Evolutionary conservation across 2,113 vertebrate genomes (phyloP), one percentile per base, ranked within the genome.

Genomic region (Oxygymnocypris stewartii): DNA sequence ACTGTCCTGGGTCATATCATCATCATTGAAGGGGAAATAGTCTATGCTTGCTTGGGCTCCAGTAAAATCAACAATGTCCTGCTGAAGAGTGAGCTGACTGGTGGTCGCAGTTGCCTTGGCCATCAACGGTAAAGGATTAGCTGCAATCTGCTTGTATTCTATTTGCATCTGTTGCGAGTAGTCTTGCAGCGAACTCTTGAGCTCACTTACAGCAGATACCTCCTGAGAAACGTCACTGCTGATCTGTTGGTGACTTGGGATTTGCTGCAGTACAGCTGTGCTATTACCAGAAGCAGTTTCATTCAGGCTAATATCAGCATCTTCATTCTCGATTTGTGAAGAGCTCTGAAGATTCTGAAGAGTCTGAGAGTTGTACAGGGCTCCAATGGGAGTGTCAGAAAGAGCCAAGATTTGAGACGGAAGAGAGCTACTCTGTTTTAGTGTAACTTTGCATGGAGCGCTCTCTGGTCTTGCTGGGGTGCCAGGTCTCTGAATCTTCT

Each of bases 1-100:
- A 93, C 98, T 99, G 88, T 99, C 98, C 89, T 99, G 98, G 57
- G 98, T 99, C 77, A 99, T 96, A 77, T 99, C 98, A 0, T 99
- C 98, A 73, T 97, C 96, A 93, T 92, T 87, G 89, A 99, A 99
- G 0, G 97, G 96, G 88, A 99, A 99, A 93, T 96, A 99, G 94
- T 94, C 96, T 37, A 98, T 97, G 31, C 90, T 97, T 77, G 96
- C 92, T 87, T 97, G 97, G 76, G 96, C 94, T 80, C 96, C 95
- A 25, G 96, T 94, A 90, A 98, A 98, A 82, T 97, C 97, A 65
- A 97, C 96, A 92, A 99, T 95, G 88, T 97, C 97, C 16, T 97
- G 94, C 94, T 96, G 91, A 90, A 95, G 95, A 90, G 96, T 92
- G 92, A 97, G 94, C 91, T 95, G 95, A 90, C 93, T 91, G 76